Evolutionary conservation across 2,797 vertebrate genomes (phyloP).

Genomic region (Danionella dracula): DNA sequence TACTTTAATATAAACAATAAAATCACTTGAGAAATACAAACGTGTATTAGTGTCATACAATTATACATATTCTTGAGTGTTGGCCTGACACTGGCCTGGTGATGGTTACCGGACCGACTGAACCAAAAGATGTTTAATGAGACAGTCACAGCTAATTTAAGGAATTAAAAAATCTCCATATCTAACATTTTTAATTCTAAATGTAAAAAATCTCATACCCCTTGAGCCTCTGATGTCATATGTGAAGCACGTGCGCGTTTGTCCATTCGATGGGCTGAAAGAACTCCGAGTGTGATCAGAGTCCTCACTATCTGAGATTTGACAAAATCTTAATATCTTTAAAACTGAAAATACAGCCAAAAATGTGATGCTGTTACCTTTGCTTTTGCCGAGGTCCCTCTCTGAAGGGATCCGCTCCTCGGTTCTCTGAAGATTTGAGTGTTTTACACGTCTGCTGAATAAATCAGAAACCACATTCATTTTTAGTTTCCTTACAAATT

Average conservation of each 20-base stretch:
- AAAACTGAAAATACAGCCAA: too few relatives aligned
- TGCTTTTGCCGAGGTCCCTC: slow-evolving; percentile 58
- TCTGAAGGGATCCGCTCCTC: slow-evolving; percentile 70
- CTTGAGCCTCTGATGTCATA: slow-evolving; percentile 1
- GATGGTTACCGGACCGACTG: not conserved
- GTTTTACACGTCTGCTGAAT: slow-evolving; percentile 31
- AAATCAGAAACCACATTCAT: slow-evolving; percentile 28
- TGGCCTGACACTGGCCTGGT: not conserved
- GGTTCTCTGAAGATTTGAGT: slow-evolving; percentile 41
- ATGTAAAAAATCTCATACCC: slow-evolving; percentile 7
- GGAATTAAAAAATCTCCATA: too few relatives aligned
- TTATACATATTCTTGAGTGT: too few relatives aligned
- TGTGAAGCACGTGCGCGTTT: too few relatives aligned
- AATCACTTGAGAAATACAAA: too few relatives aligned
- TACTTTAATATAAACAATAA: too few relatives aligned
- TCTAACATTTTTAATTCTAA: too few relatives aligned
- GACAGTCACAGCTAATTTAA: too few relatives aligned
- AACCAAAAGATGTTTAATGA: too few relatives aligned
- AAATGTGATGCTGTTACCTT: slow-evolving; percentile 49
- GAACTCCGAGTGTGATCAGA: slow-evolving; percentile 39
- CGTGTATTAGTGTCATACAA: too few relatives aligned
- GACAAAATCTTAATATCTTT: too few relatives aligned
- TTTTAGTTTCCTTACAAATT: too few relatives aligned
- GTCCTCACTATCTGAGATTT: slow-evolving; percentile 51
- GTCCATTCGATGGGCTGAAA: slow-evolving; percentile 29